A percentile compares a stretch with the other conserved stretches of the same genome.
Conservation (phyloP, 2,113 vertebrate species). For the Saimiri boliviensis region DNA sequence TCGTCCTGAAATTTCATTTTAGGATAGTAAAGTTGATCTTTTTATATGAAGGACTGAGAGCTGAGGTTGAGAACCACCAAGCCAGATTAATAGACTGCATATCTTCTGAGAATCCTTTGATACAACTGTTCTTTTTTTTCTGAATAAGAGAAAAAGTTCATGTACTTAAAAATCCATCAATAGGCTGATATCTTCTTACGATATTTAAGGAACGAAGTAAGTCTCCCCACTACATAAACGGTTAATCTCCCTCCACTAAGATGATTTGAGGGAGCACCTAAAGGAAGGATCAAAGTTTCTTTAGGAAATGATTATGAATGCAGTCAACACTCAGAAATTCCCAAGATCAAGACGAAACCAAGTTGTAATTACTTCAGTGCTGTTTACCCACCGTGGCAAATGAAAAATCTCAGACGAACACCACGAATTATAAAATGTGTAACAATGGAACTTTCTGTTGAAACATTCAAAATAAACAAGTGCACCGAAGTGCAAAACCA, state of each 20-base stretch:
- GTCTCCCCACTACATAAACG: not conserved
- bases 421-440: not conserved
- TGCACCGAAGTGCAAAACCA: not conserved
- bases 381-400: not conserved
- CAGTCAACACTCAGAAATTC: not conserved
- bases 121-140: not conserved
- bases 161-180: not conserved
- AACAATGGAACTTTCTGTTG: not conserved
- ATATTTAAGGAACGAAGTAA: not conserved
- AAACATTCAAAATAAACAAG: not conserved
- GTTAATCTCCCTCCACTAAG: not conserved
- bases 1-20: not conserved
- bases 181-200: not conserved
- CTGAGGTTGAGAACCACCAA: not conserved
- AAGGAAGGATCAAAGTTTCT: not conserved
- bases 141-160: not conserved
- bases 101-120: not conserved
- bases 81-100: not conserved
- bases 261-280: not conserved
- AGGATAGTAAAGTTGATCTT: not conserved
- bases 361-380: not conserved
- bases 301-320: not conserved
- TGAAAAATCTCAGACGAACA: not conserved
- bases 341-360: not conserved
- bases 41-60: not conserved